These are phyloP conservation scores for Gambusia holbrooki DNA, from an alignment of 2,113 vertebrate species.

Conservation along the genomic window DNA sequence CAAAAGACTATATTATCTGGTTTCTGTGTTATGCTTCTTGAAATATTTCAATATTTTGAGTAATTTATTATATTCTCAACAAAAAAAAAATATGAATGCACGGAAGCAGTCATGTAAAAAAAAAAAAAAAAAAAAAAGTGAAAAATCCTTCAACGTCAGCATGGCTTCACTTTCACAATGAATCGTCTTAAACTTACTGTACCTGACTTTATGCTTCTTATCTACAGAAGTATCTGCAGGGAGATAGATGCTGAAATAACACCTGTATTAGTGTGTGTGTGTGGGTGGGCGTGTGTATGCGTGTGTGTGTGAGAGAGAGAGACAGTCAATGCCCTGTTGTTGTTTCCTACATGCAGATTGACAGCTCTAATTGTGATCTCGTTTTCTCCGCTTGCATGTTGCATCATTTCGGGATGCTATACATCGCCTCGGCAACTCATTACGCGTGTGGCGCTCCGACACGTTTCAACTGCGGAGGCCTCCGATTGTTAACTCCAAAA, in stretches of 20 bases:
- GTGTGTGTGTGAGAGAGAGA: neutral
- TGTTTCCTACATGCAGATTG: neutral
- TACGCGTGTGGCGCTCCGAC: conserved; percentile 34
- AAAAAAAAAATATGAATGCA: neutral
- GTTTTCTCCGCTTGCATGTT: neutral
- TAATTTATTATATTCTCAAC: too few relatives aligned
- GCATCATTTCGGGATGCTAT: conserved; percentile 21
- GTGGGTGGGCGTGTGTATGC: too few relatives aligned
- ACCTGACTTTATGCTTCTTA: neutral
- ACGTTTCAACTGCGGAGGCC: conserved; percentile 30
- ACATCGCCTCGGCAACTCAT: conserved; percentile 38
- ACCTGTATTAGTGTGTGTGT: neutral
- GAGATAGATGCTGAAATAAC: neutral
- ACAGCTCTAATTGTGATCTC: conserved; percentile 31
- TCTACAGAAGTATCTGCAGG: neutral
- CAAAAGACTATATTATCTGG: too few relatives aligned
- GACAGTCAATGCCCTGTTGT: conserved; percentile 28
- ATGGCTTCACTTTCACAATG: neutral
- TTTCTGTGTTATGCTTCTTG: too few relatives aligned
- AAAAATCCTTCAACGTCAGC: neutral
- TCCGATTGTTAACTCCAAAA: conserved; percentile 48
- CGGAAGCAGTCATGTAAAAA: neutral
- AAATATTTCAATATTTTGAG: too few relatives aligned
- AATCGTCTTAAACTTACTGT: neutral
- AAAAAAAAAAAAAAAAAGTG: neutral